Evolutionary conservation across 2,888 invertebrate genomes (phyloP).

Genomic region (Leptura quadrifasciata): DNA sequence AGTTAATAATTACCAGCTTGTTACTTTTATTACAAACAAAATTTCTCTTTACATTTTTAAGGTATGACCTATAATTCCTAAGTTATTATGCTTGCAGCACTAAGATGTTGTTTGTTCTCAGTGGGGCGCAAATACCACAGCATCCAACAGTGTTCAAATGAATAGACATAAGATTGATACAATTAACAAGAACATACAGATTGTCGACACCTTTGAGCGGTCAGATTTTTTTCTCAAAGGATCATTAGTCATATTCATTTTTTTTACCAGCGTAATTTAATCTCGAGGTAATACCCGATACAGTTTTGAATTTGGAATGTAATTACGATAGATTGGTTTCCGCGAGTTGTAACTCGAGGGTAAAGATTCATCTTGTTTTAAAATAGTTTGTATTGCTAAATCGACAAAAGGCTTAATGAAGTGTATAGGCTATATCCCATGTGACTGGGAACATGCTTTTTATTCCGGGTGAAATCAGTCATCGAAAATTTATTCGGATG

Average conservation of each 20-base stretch:
- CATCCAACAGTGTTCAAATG: conserved; percentile 64
- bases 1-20: conserved; percentile 37
- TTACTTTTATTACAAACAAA: conserved; percentile 45
- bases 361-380: background rate
- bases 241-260: conserved; percentile 35
- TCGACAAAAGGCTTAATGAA: background rate
- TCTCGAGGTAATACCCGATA: conserved; percentile 18
- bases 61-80: conserved; percentile 60
- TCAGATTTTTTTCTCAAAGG: conserved; percentile 27
- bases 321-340: conserved; percentile 6
- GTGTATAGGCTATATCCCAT: no score
- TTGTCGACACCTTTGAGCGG: conserved; percentile 65
- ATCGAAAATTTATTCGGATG: no score
- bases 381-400: background rate
- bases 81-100: conserved; percentile 56
- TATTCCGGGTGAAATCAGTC: no score
- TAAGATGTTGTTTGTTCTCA: conserved; percentile 61
- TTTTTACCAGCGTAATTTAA: conserved; percentile 29
- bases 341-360: background rate
- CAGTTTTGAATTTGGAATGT: conserved; percentile 29
- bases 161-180: conserved; percentile 70
- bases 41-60: conserved; percentile 55
- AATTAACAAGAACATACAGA: conserved; percentile 69
- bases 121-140: conserved; percentile 62
- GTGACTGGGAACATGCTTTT: no score